A percentile compares a stretch with the other conserved stretches of the same genome.
Conservation (phyloP, 2,797 vertebrate genomes). For the Rousettus madagascariensis region DNA sequence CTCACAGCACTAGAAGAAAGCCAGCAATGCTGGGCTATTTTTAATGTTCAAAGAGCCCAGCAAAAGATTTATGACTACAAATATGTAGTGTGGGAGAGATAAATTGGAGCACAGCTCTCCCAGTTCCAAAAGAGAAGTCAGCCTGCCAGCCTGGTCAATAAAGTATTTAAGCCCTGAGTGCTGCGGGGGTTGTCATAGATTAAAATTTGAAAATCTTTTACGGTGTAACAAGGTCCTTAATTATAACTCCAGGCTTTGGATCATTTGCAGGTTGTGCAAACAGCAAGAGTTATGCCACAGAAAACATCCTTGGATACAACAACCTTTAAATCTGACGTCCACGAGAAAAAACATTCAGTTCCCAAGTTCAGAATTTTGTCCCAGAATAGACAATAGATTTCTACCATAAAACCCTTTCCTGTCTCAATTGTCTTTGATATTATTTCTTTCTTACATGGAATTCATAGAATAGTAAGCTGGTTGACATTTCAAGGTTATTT, state of each 20-base stretch:
- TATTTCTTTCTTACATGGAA: conserved; percentile 16
- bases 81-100: conserved; percentile 62
- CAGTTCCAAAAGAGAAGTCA: conserved; percentile 27
- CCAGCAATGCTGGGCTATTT: conserved; percentile 56
- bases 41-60: conserved; percentile 61
- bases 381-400: conserved; percentile 8
- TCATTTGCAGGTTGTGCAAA: conserved; percentile 52
- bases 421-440: conserved; percentile 10
- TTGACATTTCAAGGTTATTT: conserved; percentile 20
- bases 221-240: conserved; percentile 78
- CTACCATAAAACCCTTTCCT: not conserved
- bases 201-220: conserved; percentile 82
- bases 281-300: conserved; percentile 34
- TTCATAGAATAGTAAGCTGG: conserved; percentile 13
- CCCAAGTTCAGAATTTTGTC: conserved; percentile 29
- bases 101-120: conserved; percentile 72
- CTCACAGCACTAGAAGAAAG: conserved; percentile 57
- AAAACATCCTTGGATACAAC: conserved; percentile 53
- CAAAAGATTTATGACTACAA: conserved; percentile 72
- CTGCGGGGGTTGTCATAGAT: conserved; percentile 77
- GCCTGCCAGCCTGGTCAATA: conserved; percentile 76
- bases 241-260: conserved; percentile 72
- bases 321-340: conserved; percentile 40
- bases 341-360: conserved; percentile 60
- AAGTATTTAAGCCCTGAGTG: conserved; percentile 82